Conservation (phyloP, 35 echinoderm and acorn worm species). For the Lytechinus pictus region DNA sequence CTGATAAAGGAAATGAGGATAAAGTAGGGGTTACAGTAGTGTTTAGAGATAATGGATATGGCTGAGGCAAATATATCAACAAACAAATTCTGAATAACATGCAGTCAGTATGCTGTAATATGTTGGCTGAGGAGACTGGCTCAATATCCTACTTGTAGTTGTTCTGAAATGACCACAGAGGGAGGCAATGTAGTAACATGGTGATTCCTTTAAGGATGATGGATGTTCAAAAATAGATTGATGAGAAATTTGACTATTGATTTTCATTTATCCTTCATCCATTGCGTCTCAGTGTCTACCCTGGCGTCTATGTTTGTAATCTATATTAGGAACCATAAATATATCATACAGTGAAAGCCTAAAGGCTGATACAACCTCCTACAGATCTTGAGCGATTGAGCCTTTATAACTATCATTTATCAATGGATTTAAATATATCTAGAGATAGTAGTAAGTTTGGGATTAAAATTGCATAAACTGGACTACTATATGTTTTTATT, state of each 20-base stretch:
- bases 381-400: neutral
- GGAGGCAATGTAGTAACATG: neutral
- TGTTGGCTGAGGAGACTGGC: no score
- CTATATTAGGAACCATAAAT: neutral
- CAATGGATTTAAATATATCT: no score
- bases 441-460: no score
- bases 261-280: neutral
- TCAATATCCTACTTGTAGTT: no score
- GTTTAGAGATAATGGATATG: neutral
- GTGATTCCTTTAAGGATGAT: neutral
- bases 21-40: neutral
- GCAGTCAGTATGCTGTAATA: no score
- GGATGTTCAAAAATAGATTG: slow-evolving; percentile 9
- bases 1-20: neutral
- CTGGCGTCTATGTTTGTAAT: neutral
- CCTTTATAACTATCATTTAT: no score
- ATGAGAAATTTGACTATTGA: neutral
- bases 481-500: no score
- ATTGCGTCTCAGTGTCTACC: neutral
- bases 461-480: no score
- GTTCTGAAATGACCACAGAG: neutral
- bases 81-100: neutral
- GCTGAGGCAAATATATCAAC: neutral
- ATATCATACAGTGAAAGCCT: neutral
- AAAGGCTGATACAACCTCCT: neutral